Evolutionary conservation across 2,113 vertebrate genomes (phyloP), one percentile per base, ranked within the genome.

Genomic region (Eleginops maclovinus): DNA sequence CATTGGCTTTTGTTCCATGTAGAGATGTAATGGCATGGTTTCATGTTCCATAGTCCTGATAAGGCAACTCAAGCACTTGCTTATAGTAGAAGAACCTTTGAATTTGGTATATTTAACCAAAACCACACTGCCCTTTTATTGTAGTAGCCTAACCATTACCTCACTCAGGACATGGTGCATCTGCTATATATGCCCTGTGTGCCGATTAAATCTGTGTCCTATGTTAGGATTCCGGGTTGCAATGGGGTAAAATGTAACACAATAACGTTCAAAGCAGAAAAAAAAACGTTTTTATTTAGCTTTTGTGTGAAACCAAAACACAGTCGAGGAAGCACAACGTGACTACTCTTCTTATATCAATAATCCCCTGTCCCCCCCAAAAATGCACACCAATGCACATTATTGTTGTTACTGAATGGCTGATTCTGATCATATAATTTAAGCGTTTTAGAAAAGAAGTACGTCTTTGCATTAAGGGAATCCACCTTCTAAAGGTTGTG

Each of bases 401-500:
- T 58, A 46, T 28, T 28, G 50, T 71, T 10, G 31, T 21, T 62
- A 31, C 44, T 60, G 8, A 64, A 69, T 53, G 44, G 62, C 4
- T 62, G 63, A 75, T 76, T 86, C 80, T 44, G 36, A 49, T 76
- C 26, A 80, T 62, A 58, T 75, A 22, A 53, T 88, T 77, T 60
- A 28, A 66, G 46, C 64, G 50, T 87, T 90, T 84, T 63, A 73
- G 81, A 85, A 84, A 84, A 83, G 86, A 80, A 91, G 47, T 54
- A 77, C 3, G 13, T 77, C 26, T 65, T 24, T 36, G 36, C 88
- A 88, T 88, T 87, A 77, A 67, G 89, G 86, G 83, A 85, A 79
- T 89, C 85, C 70, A 83, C 90, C 77, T 86, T 86, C 88, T 87
- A 93, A 94, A 92, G 91, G 88, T 90, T 83, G 92, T 80, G 82